Evolutionary conservation across 2,113 vertebrate species (phyloP).

Genomic region (Formicarius rufipectus): DNA sequence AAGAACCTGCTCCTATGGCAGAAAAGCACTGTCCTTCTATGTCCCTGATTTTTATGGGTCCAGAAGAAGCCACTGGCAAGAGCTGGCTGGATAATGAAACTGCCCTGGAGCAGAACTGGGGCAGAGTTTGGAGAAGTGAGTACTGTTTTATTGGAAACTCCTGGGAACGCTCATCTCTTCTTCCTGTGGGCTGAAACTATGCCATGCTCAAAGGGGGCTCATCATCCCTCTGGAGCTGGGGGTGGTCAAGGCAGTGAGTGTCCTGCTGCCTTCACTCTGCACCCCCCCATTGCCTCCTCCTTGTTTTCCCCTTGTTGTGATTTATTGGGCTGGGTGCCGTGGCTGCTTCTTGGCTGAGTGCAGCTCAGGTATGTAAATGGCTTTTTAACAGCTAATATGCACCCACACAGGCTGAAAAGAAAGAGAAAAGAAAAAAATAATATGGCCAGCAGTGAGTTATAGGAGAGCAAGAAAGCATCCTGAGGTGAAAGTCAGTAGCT

Average conservation of each 20-base stretch:
- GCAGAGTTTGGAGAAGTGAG: background rate
- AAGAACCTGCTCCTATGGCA: background rate
- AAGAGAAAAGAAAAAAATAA: background rate
- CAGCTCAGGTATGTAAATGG: conserved; percentile 35
- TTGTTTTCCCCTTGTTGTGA: conserved; percentile 1
- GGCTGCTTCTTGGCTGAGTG: conserved; percentile 7
- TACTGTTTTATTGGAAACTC: background rate
- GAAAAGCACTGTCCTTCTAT: background rate
- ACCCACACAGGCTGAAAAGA: background rate
- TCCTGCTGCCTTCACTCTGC: background rate
- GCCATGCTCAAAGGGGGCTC: background rate
- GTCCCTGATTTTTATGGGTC: background rate
- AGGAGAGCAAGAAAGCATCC: background rate
- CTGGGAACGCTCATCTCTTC: background rate
- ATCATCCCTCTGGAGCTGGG: background rate
- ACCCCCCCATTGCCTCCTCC: background rate
- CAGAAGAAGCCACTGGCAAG: background rate
- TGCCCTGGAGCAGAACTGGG: background rate
- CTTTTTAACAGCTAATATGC: conserved; percentile 11
- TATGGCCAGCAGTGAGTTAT: background rate
- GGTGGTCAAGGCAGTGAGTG: background rate
- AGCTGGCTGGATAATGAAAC: background rate
- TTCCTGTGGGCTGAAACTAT: background rate
- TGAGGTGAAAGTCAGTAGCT: background rate
- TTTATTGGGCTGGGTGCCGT: conserved; percentile 4